Evolutionary conservation across 2,113 vertebrate species (phyloP).

Genomic region (Crocuta crocuta): DNA sequence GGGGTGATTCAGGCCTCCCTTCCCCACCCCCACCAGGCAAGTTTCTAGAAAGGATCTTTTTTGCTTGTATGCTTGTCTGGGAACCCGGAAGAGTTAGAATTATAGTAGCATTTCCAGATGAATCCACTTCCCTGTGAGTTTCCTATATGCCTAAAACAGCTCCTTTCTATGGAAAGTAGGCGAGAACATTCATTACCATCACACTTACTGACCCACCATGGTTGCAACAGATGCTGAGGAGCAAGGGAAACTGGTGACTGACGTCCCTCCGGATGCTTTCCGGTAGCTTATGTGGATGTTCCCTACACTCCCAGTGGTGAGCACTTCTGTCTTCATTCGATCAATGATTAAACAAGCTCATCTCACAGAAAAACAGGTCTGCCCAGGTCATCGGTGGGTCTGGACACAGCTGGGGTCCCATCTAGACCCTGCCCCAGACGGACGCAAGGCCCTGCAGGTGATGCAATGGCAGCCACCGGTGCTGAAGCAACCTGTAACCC

Average conservation of each 20-base stretch:
- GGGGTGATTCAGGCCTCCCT: background rate
- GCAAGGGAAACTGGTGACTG: background rate
- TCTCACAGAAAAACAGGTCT: background rate
- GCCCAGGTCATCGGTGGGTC: background rate
- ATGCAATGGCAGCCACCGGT: accelerated
- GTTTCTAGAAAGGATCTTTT: background rate
- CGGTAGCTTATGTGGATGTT: background rate
- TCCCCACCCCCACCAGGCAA: background rate
- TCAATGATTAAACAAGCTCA: background rate
- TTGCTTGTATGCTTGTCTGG: background rate
- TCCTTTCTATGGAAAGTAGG: background rate
- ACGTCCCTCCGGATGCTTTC: background rate
- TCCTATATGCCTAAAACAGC: background rate
- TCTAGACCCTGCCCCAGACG: background rate
- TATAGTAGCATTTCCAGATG: background rate
- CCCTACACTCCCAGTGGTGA: background rate
- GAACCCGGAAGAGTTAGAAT: background rate
- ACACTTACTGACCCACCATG: background rate
- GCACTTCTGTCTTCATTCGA: background rate
- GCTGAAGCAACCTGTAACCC: too few relatives aligned
- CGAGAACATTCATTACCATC: background rate
- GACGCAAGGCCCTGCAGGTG: background rate
- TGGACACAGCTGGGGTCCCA: background rate
- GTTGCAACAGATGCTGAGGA: accelerated
- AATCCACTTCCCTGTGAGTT: background rate